phyloP scores from a whole-genome alignment of 2,888 invertebrate species.

The Philereme vetulata region DNA sequence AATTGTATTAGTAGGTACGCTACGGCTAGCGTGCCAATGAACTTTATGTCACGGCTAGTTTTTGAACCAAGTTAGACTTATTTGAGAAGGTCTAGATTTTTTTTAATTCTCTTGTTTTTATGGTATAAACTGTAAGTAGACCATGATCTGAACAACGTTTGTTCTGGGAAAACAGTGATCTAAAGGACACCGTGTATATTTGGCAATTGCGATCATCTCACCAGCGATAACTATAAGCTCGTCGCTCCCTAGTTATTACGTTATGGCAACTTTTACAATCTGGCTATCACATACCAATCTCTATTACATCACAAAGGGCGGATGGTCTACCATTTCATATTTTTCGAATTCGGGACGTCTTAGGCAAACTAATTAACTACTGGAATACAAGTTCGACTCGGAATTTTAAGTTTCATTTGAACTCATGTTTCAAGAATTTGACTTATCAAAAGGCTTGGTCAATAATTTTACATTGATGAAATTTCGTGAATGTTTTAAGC shows the following conservation, averaged over 20 bases:
- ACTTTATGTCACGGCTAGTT: too few species aligned
- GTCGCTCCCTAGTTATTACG: not conserved
- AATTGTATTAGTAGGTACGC: too few species aligned
- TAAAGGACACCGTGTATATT: too few species aligned
- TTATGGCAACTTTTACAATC: constrained; percentile 3
- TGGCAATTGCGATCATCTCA: too few species aligned
- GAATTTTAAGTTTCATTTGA: constrained; percentile 26
- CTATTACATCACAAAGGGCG: constrained; percentile 4
- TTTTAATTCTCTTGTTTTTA: too few species aligned
- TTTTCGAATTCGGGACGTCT: constrained; percentile 13
- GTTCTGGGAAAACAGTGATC: too few species aligned
- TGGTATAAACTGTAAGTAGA: too few species aligned
- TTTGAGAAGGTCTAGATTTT: too few species aligned
- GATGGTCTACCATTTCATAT: constrained; percentile 14
- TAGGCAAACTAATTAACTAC: constrained; percentile 13
- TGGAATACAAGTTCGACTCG: constrained; percentile 20
- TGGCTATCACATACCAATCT: constrained; percentile 13
- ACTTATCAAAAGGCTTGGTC: constrained; percentile 50
- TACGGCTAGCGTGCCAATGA: too few species aligned
- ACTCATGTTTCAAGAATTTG: constrained; percentile 32
- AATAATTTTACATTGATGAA: constrained; percentile 35
- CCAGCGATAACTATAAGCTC: too few species aligned
- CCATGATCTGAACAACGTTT: too few species aligned
- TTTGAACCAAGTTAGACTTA: too few species aligned
- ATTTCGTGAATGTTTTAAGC: constrained; percentile 18